phyloP scores from a whole-genome alignment of 2,888 invertebrate species.

The Ametastegia equiseti region DNA sequence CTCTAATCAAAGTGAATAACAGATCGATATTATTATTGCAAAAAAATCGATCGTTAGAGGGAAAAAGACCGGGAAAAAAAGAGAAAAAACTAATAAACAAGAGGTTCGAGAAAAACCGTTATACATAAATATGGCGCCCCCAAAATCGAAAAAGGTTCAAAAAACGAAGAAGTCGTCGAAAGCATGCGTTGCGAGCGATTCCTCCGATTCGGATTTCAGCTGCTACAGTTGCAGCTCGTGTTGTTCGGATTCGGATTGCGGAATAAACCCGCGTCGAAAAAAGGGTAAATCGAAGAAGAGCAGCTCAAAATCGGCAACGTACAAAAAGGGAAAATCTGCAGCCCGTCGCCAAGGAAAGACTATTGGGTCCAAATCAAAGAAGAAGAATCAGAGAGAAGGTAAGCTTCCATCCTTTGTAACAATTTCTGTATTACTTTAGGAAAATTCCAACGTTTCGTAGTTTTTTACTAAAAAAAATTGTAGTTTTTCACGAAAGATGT shows the following conservation, averaged over 20 bases:
- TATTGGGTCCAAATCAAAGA: conserved; percentile 4
- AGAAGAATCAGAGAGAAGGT: conserved; percentile 9
- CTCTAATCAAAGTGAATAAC: too few relatives aligned
- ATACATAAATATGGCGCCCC: background rate
- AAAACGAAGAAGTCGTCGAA: background rate
- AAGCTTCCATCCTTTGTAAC: background rate
- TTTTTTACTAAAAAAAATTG: too few relatives aligned
- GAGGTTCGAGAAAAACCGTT: background rate
- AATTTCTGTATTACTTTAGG: background rate
- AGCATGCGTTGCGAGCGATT: background rate
- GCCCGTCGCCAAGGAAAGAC: background rate
- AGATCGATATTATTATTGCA: too few relatives aligned
- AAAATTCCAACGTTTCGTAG: too few relatives aligned
- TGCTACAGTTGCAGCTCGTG: background rate
- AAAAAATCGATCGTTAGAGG: too few relatives aligned
- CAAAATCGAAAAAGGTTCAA: background rate
- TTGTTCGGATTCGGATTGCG: background rate
- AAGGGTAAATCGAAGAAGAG: conserved; percentile 1
- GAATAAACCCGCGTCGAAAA: background rate
- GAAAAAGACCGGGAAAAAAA: too few relatives aligned
- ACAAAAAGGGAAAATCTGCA: background rate
- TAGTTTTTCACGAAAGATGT: too few relatives aligned
- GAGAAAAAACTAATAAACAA: background rate
- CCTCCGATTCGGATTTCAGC: background rate
- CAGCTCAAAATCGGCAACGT: background rate